A percentile compares a stretch with the other conserved stretches of the same genome.
Evolutionary conservation across 1,140 invertebrate genomes (phyloP).

Genomic region (Neocloeon triangulifer): DNA sequence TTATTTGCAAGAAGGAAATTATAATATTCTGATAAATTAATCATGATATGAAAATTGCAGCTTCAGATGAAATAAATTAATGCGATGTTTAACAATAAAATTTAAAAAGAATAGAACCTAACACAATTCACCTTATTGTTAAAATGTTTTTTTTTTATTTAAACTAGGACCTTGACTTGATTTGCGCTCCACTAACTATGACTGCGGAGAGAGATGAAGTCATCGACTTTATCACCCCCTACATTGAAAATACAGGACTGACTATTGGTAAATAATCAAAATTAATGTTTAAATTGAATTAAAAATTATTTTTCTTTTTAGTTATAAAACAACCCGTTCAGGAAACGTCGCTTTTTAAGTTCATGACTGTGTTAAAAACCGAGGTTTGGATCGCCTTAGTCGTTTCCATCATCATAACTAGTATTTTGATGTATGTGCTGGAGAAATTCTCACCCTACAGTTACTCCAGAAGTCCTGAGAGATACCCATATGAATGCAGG

Average conservation of each 20-base stretch:
- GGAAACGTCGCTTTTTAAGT: conserved; percentile 71
- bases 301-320: conserved; percentile 22
- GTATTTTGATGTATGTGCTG: conserved; percentile 67
- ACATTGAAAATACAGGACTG: conserved; percentile 74
- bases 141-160: conserved; percentile 7
- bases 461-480: conserved; percentile 55
- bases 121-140: conserved; percentile 1
- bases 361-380: conserved; percentile 67
- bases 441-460: conserved; percentile 79
- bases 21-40: too few species aligned
- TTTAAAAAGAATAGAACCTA: not conserved
- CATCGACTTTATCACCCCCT: conserved; percentile 77
- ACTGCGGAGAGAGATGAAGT: conserved; percentile 83
- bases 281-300: too few species aligned
- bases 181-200: conserved; percentile 68
- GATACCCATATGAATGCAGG: conserved; percentile 64
- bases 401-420: conserved; percentile 56
- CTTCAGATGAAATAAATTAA: too few species aligned
- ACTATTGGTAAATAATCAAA: conserved; percentile 66
- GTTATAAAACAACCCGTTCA: conserved; percentile 63
- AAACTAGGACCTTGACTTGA: conserved; percentile 61
- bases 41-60: too few species aligned
- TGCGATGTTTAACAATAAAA: not conserved
- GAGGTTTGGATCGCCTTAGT: conserved; percentile 81
- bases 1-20: too few species aligned